Conservation (phyloP, 2,888 invertebrate genomes). For the Hydrotaea cyrtoneurina region DNA sequence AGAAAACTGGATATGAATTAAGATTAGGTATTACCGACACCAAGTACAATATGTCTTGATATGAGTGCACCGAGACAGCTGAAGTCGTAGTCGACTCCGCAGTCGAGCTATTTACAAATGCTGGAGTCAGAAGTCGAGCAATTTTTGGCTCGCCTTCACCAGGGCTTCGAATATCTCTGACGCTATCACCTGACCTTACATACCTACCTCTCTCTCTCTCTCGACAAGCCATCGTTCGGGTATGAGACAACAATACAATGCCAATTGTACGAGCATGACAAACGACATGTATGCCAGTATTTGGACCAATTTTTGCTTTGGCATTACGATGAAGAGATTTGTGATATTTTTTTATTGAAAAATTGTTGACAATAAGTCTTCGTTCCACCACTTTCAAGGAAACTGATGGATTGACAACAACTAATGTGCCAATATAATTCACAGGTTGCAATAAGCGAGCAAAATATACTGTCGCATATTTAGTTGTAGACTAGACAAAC, state of each 20-base stretch:
- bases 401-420: neutral
- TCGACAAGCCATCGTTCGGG: neutral
- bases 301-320: neutral
- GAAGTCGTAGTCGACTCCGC: no score
- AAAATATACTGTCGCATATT: neutral
- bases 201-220: no score
- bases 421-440: neutral
- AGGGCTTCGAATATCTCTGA: no score
- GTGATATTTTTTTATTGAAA: slow-evolving; percentile 42
- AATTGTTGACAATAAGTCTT: slow-evolving; percentile 34
- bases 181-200: no score
- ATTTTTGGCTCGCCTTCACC: no score
- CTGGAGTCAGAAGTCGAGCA: no score
- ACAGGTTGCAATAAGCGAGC: neutral
- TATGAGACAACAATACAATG: slow-evolving; percentile 25
- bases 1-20: no score
- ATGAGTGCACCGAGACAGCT: no score
- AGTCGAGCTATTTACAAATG: no score
- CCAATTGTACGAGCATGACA: slow-evolving; percentile 48
- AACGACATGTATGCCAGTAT: slow-evolving; percentile 25
- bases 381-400: no score
- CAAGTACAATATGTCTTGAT: no score
- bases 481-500: neutral
- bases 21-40: no score
- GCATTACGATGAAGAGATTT: slow-evolving; percentile 6